Evolutionary conservation across 2,113 vertebrate genomes (phyloP).

Genomic region (Pachypanchax playfairii): DNA sequence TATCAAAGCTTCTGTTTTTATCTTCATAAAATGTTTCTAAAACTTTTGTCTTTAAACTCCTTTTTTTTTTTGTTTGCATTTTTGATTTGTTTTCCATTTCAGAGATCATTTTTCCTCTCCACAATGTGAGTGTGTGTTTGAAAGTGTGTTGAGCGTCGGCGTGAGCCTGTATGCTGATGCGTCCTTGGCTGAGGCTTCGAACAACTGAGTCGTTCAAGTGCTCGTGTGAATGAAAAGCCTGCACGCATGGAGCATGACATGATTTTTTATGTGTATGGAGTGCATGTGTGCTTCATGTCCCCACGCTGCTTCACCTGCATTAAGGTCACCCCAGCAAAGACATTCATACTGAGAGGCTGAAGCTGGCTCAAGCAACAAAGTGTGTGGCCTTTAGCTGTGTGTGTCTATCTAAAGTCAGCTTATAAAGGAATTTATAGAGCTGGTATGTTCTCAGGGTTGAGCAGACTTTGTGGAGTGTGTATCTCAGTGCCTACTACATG

Average conservation of each 20-base stretch:
- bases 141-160: constrained; percentile 46
- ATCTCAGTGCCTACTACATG: constrained; percentile 53
- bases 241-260: constrained; percentile 33
- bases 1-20: constrained; percentile 83
- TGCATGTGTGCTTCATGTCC: constrained; percentile 32
- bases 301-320: constrained; percentile 41
- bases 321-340: constrained; percentile 50
- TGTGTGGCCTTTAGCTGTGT: constrained; percentile 31
- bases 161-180: constrained; percentile 37
- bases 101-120: constrained; percentile 55
- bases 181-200: constrained; percentile 66
- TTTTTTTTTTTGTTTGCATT: constrained; percentile 67
- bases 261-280: constrained; percentile 34
- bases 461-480: constrained; percentile 58
- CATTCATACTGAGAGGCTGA: constrained; percentile 65
- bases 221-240: constrained; percentile 53
- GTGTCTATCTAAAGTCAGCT: constrained; percentile 33
- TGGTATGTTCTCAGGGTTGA: constrained; percentile 43
- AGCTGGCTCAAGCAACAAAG: constrained; percentile 40
- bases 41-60: constrained; percentile 73
- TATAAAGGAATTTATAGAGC: constrained; percentile 50
- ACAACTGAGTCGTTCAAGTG: constrained; percentile 59
- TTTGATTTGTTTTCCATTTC: constrained; percentile 56
- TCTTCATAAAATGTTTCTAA: constrained; percentile 85
- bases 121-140: constrained; percentile 57